phyloP scores from a whole-genome alignment of 2,797 vertebrate genomes.

The Scolopax rusticola region DNA sequence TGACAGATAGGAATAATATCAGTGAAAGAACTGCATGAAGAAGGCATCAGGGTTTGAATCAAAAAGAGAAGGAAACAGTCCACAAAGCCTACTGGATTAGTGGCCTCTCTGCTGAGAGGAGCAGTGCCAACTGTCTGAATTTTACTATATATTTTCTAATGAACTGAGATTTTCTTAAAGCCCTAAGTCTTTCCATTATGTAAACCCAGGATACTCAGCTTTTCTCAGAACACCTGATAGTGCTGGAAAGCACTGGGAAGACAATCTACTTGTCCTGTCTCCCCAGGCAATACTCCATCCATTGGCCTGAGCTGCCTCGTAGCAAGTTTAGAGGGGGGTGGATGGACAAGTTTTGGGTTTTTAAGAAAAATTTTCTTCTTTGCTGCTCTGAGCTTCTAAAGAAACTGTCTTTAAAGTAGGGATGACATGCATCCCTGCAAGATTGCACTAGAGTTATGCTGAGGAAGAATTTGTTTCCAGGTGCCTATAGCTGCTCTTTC shows the following conservation, averaged over 20 bases:
- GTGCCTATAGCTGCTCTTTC: neutral
- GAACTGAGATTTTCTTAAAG: neutral
- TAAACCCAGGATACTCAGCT: neutral
- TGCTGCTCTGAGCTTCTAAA: neutral
- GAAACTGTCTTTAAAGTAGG: neutral
- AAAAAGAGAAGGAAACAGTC: neutral
- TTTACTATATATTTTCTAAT: neutral
- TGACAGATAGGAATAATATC: neutral
- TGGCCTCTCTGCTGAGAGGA: neutral
- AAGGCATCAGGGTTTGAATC: neutral
- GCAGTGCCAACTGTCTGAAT: neutral
- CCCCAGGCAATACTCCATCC: neutral
- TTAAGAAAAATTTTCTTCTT: neutral
- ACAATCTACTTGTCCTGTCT: neutral
- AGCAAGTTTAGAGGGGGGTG: neutral
- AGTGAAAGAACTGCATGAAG: neutral
- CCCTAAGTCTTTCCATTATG: neutral
- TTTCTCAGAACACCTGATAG: neutral
- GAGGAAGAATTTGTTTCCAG: neutral
- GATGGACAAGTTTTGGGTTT: neutral
- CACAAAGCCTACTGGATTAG: neutral
- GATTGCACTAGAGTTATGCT: neutral
- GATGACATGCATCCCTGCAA: neutral
- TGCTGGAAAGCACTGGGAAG: neutral
- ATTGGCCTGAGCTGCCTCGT: neutral